phyloP scores from a whole-genome alignment of 2,113 vertebrate species.

The Notarius lentiginosus region DNA sequence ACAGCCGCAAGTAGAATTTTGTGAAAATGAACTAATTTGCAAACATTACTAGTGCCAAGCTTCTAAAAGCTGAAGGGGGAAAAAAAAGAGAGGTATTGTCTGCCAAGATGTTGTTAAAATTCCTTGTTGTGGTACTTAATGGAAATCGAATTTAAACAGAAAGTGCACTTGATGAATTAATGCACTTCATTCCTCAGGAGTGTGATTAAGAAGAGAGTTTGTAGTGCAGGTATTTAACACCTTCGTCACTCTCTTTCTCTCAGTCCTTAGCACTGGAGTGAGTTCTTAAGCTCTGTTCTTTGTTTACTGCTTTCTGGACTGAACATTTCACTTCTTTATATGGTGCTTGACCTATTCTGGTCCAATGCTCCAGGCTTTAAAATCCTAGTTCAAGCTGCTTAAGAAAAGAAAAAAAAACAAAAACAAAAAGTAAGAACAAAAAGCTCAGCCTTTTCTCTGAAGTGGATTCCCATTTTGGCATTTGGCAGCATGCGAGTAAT shows the following conservation, averaged over 20 bases:
- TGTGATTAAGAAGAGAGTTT: conserved; percentile 46
- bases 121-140: conserved; percentile 66
- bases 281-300: conserved; percentile 2
- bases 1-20: conserved; percentile 42
- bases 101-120: conserved; percentile 68
- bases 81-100: conserved; percentile 37
- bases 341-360: conserved; percentile 13
- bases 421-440: not conserved
- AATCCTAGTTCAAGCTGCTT: conserved; percentile 11
- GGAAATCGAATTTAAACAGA: conserved; percentile 66
- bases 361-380: conserved; percentile 21
- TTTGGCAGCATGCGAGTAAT: not conserved
- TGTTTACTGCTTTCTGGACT: conserved; percentile 30
- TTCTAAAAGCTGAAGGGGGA: conserved; percentile 33
- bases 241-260: not conserved
- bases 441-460: conserved; percentile 2
- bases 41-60: conserved; percentile 34
- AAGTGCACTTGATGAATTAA: conserved; percentile 64
- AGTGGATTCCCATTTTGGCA: conserved; percentile 15
- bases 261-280: not conserved
- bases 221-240: conserved; percentile 11
- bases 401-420: not conserved
- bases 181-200: conserved; percentile 50
- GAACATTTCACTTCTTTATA: conserved; percentile 34
- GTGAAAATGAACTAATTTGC: conserved; percentile 41